Percentiles rank a stretch among this genome's conserved stretches.
These are phyloP conservation scores for Caenorhabditis uteleia DNA, from an alignment of 2,888 invertebrate genomes.

Conservation along the genomic window DNA sequence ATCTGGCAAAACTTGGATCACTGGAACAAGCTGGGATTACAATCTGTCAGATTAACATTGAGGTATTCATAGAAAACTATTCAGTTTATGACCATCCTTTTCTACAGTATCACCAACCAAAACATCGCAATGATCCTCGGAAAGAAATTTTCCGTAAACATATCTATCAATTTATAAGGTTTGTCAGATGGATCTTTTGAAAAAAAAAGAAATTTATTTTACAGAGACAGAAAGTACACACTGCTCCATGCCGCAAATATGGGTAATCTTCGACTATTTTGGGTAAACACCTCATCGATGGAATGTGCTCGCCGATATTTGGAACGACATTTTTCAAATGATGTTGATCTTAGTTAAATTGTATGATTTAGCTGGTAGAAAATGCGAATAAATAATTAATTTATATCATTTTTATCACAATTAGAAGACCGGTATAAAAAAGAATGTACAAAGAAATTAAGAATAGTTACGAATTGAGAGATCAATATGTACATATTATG, in stretches of 20 bases:
- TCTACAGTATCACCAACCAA: not conserved
- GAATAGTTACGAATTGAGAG: too few relatives aligned
- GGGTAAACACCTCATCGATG: constrained; percentile 32
- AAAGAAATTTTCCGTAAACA: constrained; percentile 23
- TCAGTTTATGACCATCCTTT: too few relatives aligned
- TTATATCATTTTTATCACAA: too few relatives aligned
- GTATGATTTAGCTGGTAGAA: too few relatives aligned
- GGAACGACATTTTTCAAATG: constrained; percentile 22
- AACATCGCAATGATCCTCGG: constrained; percentile 13
- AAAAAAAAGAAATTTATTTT: not conserved
- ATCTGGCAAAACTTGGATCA: constrained; percentile 19
- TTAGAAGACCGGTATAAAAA: too few relatives aligned
- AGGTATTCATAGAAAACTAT: too few relatives aligned
- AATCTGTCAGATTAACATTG: constrained; percentile 34
- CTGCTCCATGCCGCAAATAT: constrained; percentile 14
- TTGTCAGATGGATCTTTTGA: not conserved
- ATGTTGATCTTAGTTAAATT: constrained; percentile 20
- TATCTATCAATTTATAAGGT: constrained; percentile 25
- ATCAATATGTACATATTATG: too few relatives aligned
- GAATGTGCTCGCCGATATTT: constrained; percentile 26
- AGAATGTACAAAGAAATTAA: too few relatives aligned
- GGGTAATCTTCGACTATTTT: constrained; percentile 18
- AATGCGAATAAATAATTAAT: too few relatives aligned
- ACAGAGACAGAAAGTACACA: constrained; percentile 25
- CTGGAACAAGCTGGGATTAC: constrained; percentile 26